Evolutionary conservation across 2,113 vertebrate genomes (phyloP), one percentile per base, ranked within the genome.

Genomic region (Shinisaurus crocodilurus): DNA sequence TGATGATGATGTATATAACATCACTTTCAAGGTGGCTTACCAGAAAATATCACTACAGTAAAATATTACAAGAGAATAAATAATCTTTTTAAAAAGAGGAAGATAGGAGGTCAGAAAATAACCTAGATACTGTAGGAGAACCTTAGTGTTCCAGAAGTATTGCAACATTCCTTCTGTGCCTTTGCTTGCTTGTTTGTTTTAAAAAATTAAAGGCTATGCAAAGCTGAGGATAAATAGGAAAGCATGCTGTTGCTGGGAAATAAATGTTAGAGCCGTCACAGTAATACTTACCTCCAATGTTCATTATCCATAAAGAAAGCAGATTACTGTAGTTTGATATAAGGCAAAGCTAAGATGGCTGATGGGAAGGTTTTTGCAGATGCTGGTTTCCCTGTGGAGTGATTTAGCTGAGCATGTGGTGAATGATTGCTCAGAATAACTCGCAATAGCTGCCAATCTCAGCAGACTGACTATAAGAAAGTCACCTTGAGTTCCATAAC

Each of bases 151-250:
- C 23, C 91, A 40, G 86, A 32, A 43, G 82, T 18, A 9, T 13
- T 76, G 0, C 88, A 80, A 37, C 3, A 13, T 37, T 90, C 25
- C 57, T 0, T 63, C 1, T 93, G 37, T 34, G 63, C 5, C 7
- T 86, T 60, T 84, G 27, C 83, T 91, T 43, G 34, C 74, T 85
- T 93, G 1, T 86, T 5, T 85, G 88, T 90, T 85, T 87, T 89
- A 9, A 86, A 84, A 90, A 25, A 63, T n/a, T 79, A 67, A 81
- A 63, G n/a, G 82, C 87, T 91, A 88, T 75, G 25, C 87, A 63
- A 43, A 88, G n/a, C 15, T 69, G 32, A 29, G 37, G 27, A 45
- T 67, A 91, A 89, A 89, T 8, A 76, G 7, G 13, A 75, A 27
- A 63, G 37, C 10, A 1, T 81, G 34, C 72, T n/a, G 40, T 85